Evolutionary conservation across 2,797 vertebrate genomes (phyloP).

Genomic region (Apodemus agrarius): DNA sequence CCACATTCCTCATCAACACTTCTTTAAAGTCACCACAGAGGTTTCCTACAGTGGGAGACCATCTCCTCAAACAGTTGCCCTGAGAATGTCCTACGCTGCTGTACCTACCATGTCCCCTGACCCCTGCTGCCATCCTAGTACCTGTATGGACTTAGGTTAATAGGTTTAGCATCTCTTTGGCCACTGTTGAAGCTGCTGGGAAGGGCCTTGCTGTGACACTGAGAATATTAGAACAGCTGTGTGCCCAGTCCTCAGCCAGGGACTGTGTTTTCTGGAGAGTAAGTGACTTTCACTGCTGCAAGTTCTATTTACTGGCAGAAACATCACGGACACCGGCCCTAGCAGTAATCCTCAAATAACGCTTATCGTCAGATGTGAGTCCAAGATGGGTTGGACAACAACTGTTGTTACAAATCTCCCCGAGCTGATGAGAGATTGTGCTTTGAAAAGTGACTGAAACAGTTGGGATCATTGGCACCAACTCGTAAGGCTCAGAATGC

Average conservation of each 20-base stretch:
- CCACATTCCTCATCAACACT: conserved; percentile 22
- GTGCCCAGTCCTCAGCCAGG: conserved; percentile 69
- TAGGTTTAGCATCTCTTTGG: conserved; percentile 63
- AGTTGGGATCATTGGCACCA: conserved; percentile 9
- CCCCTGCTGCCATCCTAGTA: neutral
- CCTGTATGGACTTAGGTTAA: conserved; percentile 15
- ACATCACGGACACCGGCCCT: conserved; percentile 52
- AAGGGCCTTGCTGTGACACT: conserved; percentile 40
- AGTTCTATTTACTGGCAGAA: conserved; percentile 68
- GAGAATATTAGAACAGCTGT: conserved; percentile 70
- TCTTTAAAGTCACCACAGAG: neutral
- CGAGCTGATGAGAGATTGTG: neutral
- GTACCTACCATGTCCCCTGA: fast-evolving
- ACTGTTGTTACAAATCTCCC: neutral
- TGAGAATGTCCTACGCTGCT: neutral
- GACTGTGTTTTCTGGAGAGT: conserved; percentile 75
- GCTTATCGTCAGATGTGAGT: conserved; percentile 47
- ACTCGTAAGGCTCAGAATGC: neutral
- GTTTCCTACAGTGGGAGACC: fast-evolving
- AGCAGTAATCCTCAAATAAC: conserved; percentile 58
- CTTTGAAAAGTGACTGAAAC: conserved; percentile 47
- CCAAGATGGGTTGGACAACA: conserved; percentile 14
- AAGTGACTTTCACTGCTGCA: conserved; percentile 35
- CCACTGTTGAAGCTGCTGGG: conserved; percentile 54
- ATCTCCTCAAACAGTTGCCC: neutral